Base-by-base conservation (phyloP, 2,888 invertebrate species). In the Heliconius charithonia region DNA sequence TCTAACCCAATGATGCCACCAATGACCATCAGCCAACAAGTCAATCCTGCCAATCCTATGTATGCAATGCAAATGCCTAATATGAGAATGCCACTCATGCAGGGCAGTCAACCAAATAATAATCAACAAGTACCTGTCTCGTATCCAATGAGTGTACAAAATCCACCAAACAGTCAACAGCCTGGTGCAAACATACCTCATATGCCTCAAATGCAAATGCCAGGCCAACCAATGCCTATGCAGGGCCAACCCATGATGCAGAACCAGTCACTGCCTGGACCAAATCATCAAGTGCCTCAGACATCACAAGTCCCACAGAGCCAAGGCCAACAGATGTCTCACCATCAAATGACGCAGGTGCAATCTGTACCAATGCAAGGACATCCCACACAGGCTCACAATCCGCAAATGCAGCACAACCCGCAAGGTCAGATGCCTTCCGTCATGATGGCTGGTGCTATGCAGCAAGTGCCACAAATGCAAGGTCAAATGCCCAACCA, bases 31-130 rank as follows among this genome's bases (percentile, higher is more conserved):
- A 90, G 89, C 4, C 85, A 89, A 27, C 87, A 91, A 81, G 87
- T 92, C 79, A 93, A 91, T 74, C 85, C 90, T 19, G 87, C 82
- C 79, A 93, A 91, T 80, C 89, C 90, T 4, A 90, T 93, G 89
- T 85, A 90, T 80, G 89, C 89, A 29, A 88, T 94, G 89, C 93
- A 92, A 85, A 90, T 94, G 90, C 91, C 89, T 75, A 92, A 91
- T 80, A 92, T 94, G 91, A 89, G 94, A 85, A 91, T 93, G 91
- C 89, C 93, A 10, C 83, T 90, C 71, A 90, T 91, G 87, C 92
- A 89, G 82, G 90, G 89, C 22, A 90, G 87, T 78, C 90, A 89
- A 76, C 87, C 88, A 12, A 91, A 86, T 80, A 77, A 85, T 37
- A 90, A 87, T 78, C 90, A 88, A 77, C 92, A 91, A 85, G 85